Evolutionary conservation across 2,113 vertebrate genomes (phyloP), one percentile per base, ranked within the genome.

Genomic region (Dicrurus megarhynchus): DNA sequence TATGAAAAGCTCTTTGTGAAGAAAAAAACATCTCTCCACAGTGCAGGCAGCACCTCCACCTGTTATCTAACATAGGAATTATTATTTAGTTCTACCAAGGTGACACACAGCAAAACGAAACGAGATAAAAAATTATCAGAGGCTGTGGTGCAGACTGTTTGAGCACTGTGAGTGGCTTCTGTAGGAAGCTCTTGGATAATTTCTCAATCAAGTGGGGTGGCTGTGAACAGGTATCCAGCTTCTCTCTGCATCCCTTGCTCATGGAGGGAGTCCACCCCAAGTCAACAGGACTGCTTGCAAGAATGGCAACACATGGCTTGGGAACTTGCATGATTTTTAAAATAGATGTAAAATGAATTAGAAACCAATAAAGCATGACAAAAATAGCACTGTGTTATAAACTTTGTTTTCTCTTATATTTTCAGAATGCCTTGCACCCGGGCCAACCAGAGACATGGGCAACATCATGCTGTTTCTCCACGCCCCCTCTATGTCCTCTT

Each of bases 201-300:
- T 73, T 64, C 68, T 60, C 0, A 1, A 6, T 39, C 9, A 30
- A 57, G 20, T 4, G 3, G 12, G 7, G 22, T 49, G 46, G 11
- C 37, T 2, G 1, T 2, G 0, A 83, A 69, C 0, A 3, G 13
- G 26, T 42, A 18, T 39, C 55, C 56, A 49, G 13, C 52, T 63
- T 42, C 46, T 27, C 20, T 87, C n/a, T 1, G 0, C 14, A 42
- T 39, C n/a, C 26, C 35, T 82, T 0, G 0, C 15, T 75, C 9
- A 9, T 2, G 8, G 26, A 61, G 11, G 42, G 10, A 67, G 12
- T 21, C 35, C 33, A 27, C 27, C 35, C 1, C 0, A 52, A 68
- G 33, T 10, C 67, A 75, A 28, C 11, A 46, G 11, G 39, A 53
- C 8, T 6, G 2, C 30, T 42, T 69, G 19, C 30, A 52, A 77